Conservation (phyloP, 1,140 invertebrate genomes). For the Pseudoatta argentina region DNA sequence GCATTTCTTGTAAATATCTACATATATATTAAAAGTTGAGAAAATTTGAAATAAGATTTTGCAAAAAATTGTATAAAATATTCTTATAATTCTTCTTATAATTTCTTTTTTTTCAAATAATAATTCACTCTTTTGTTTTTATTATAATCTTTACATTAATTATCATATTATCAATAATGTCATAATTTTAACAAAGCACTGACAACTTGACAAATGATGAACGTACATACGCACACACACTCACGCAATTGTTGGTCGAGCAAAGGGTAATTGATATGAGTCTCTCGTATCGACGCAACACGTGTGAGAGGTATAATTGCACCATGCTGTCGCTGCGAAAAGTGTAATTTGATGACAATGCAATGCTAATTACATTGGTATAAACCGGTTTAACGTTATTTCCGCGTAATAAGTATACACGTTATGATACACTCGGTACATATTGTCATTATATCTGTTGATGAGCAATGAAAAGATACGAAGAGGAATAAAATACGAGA, state of each 20-base stretch:
- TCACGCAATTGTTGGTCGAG: neutral
- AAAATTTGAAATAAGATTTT: neutral
- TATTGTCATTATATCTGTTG: constrained; percentile 1
- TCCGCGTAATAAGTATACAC: constrained; percentile 26
- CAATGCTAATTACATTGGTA: constrained; percentile 41
- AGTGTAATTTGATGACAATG: constrained; percentile 54
- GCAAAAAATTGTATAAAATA: too few species aligned
- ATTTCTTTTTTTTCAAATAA: neutral
- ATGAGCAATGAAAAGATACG: constrained; percentile 10
- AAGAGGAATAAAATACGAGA: constrained; percentile 13
- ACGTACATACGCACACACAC: neutral
- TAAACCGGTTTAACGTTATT: constrained; percentile 39
- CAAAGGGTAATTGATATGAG: constrained; percentile 50
- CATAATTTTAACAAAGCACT: constrained; percentile 32
- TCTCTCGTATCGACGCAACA: constrained; percentile 38
- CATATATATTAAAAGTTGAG: neutral
- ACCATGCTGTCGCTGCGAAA: neutral
- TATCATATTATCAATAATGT: constrained; percentile 3
- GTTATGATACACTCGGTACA: constrained; percentile 26
- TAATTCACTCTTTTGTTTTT: neutral
- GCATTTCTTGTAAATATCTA: neutral
- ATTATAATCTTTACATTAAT: constrained; percentile 1
- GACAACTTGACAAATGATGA: constrained; percentile 44
- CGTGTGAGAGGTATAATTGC: constrained; percentile 33
- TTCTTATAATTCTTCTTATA: too few species aligned